phyloP scores from a whole-genome alignment of 23 tunicate genomes.

The Halocynthia aurantium region DNA sequence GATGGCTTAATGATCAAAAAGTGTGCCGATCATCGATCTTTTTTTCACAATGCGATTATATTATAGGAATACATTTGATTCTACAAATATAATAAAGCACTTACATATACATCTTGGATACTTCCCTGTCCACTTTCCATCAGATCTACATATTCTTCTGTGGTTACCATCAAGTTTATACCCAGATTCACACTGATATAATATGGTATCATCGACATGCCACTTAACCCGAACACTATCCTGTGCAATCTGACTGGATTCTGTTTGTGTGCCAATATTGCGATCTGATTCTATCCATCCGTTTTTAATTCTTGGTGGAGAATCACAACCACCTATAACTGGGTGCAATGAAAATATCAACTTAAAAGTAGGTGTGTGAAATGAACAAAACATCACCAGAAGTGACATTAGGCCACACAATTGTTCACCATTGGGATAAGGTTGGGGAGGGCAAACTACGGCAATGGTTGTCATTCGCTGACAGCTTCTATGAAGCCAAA shows the following conservation, averaged over 20 bases:
- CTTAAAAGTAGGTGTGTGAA: too few species aligned
- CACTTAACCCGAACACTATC: neutral
- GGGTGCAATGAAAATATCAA: too few species aligned
- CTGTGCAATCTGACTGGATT: neutral
- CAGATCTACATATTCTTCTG: neutral
- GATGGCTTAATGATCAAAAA: too few species aligned
- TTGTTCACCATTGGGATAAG: too few species aligned
- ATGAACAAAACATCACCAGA: too few species aligned
- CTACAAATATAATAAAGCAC: neutral
- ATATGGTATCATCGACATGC: neutral
- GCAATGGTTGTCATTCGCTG: too few species aligned
- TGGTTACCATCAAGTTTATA: neutral
- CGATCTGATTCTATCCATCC: neutral
- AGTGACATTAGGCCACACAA: too few species aligned
- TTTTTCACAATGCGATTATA: too few species aligned
- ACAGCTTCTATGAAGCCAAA: too few species aligned
- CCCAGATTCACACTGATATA: neutral
- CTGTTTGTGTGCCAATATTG: neutral
- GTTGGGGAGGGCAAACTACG: too few species aligned
- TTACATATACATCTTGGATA: constrained; percentile 3
- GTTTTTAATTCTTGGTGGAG: constrained; percentile 1
- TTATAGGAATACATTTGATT: too few species aligned
- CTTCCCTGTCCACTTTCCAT: constrained; percentile 3
- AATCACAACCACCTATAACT: neutral
- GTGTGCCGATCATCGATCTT: too few species aligned